phyloP scores from a whole-genome alignment of 2,113 vertebrate genomes.

The Ancistrus triradiatus region DNA sequence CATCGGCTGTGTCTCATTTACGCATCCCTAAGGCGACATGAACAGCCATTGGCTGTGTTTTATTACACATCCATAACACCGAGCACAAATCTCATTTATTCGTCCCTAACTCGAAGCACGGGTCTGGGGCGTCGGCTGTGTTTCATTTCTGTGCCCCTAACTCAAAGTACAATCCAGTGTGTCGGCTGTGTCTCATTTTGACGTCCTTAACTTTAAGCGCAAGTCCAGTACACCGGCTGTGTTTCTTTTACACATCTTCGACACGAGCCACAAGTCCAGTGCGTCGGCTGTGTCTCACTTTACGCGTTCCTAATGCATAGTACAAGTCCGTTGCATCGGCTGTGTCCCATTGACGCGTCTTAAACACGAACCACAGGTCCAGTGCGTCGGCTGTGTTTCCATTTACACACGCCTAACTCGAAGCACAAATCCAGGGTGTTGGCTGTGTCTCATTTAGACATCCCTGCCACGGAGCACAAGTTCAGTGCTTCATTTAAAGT shows the following conservation, averaged over 20 bases:
- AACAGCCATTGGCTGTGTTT: too few relatives aligned
- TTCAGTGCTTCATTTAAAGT: too few relatives aligned
- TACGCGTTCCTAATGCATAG: too few relatives aligned
- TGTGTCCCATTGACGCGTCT: slow-evolving; percentile 1
- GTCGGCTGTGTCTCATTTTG: not conserved
- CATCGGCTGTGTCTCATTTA: not conserved
- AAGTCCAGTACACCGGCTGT: not conserved
- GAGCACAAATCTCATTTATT: too few relatives aligned
- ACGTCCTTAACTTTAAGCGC: not conserved
- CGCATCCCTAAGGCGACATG: too few relatives aligned
- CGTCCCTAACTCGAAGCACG: not conserved
- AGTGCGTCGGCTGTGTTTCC: too few relatives aligned
- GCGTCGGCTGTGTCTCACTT: too few relatives aligned
- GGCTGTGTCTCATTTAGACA: too few relatives aligned
- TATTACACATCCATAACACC: too few relatives aligned
- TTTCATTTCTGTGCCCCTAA: not conserved
- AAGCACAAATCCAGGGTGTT: too few relatives aligned
- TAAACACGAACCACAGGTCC: not conserved
- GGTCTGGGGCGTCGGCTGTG: not conserved
- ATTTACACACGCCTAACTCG: too few relatives aligned
- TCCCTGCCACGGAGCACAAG: too few relatives aligned
- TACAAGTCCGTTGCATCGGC: not conserved
- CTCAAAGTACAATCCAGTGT: not conserved
- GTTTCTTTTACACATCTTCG: not conserved
- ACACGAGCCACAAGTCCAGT: not conserved